Base-by-base conservation (phyloP, 1,140 invertebrate genomes). In the Dolichoris vasculosae region DNA sequence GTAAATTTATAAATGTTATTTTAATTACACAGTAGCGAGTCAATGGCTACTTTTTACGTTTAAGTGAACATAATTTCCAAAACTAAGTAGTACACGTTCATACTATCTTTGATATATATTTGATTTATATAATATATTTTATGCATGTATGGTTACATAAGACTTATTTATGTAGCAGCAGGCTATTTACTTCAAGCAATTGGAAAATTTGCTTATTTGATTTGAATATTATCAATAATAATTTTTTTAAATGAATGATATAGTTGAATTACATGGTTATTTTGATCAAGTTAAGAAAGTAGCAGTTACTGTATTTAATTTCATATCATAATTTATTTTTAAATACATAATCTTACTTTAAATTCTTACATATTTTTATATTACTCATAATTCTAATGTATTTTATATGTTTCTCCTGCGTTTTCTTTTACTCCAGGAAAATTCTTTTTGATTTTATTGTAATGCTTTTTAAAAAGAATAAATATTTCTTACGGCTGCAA, bases 81-180 rank as follows among this genome's bases (percentile, higher is more conserved):
- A 71, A 71, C 35, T 40, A 38, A 40, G 15, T 23, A 23, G 69
- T 38, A 69, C 15, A 38, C 67, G 30, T 23, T 43, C 43, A 43
- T 43, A 73, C 40, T 8, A 73, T 43, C 40, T 9, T 43, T 43
- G 40, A 73, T 73, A 73, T n/a, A 43, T 23, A 73, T 71, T 40
- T 73, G 26, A 73, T 73, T 73, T 73, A 73, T 38, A 73, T 73
- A 73, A 73, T 73, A 43, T 73, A 43, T 73, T 73, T 73, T 43
- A 73, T 73, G 40, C n/a, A 15, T 73, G 15, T 43, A 23, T 13
- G 2, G 26, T 73, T 73, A 73, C 69, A 43, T 73, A 73, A 73
- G 38, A 23, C 26, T 43, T 23, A 43, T 73, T 73, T 43, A 73
- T 9, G 26, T 3, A 17, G 69, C 38, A 17, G 20, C n/a, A 43